Percentiles rank a stretch among this genome's conserved stretches.
phyloP scores from a whole-genome alignment of 2,888 invertebrate genomes.

The Dryocosmus kuriphilus region DNA sequence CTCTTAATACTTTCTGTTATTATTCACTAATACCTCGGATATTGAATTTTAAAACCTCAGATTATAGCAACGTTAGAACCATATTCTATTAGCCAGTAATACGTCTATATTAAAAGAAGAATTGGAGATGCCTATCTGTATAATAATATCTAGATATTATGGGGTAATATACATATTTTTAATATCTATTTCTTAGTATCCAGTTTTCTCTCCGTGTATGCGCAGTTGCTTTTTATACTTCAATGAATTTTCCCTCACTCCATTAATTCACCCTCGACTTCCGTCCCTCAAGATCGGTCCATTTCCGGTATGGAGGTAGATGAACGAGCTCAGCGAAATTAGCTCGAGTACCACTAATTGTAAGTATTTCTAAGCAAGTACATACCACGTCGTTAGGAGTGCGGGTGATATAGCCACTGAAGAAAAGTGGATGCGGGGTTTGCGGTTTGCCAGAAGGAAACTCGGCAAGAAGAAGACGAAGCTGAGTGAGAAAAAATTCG shows the following conservation, averaged over 20 bases:
- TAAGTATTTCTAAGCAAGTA: conserved; percentile 37
- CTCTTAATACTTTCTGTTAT: too few relatives aligned
- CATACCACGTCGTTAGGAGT: conserved; percentile 3
- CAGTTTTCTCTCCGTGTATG: too few relatives aligned
- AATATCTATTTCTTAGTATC: too few relatives aligned
- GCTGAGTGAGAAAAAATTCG: conserved; percentile 35
- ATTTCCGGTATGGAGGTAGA: conserved; percentile 9
- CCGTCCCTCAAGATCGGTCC: background rate
- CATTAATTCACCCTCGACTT: background rate
- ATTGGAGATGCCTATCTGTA: too few relatives aligned
- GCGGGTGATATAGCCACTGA: conserved; percentile 5
- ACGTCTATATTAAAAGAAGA: too few relatives aligned
- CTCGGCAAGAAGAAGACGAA: conserved; percentile 17
- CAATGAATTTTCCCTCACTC: background rate
- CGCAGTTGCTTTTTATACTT: too few relatives aligned
- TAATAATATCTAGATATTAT: too few relatives aligned
- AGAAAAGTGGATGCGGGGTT: conserved; percentile 28
- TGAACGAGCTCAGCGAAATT: conserved; percentile 21
- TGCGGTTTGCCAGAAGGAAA: conserved; percentile 8
- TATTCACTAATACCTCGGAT: too few relatives aligned
- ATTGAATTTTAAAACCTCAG: too few relatives aligned
- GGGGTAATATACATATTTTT: too few relatives aligned
- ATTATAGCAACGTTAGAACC: too few relatives aligned
- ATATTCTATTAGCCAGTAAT: too few relatives aligned
- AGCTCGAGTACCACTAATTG: conserved; percentile 32